Base-by-base conservation (phyloP, 2,888 invertebrate species). In the Alentia gelatinosa region DNA sequence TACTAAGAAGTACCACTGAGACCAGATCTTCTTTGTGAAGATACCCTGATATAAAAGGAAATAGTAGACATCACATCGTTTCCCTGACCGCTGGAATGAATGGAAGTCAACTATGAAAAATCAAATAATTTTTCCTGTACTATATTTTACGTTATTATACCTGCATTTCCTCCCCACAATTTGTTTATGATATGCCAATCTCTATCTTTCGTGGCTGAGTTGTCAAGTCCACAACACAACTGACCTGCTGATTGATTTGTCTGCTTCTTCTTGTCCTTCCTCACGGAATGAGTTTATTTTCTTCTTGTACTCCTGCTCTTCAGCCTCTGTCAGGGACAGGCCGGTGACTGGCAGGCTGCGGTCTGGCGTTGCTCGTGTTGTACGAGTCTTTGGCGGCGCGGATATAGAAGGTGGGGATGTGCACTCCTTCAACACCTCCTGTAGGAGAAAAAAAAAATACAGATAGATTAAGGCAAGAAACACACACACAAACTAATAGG, bases 381-480 rank as follows among this genome's bases (percentile, higher is more conserved):
- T n/a, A 86, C 30, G 19, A 0, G 86, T 1, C 50, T 86, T 9
- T 50, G 86, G 47, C 86, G 86, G 50, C 40, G 86, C 86, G 86
- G 86, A 47, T 86, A 86, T 86, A 4, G 86, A 42, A 86, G 86
- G 86, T 86, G 86, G 86, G 86, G 86, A 86, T 33, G 86, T 86
- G 50, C 86, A 86, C 50, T 86, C 86, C 26, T 30, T 47, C 47
- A 86, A 47, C 42, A 86, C 50, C 42, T 86, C 86, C 86, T 86
- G 79, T 79, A 74, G 37, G 15, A n/a, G n/a, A n/a, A n/a, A n/a
- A n/a, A n/a, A n/a, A n/a, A n/a, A n/a, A n/a, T n/a, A n/a, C n/a
- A n/a, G n/a, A n/a, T n/a, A n/a, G n/a, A n/a, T n/a, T n/a, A n/a
- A n/a, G n/a, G n/a, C n/a, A n/a, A n/a, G n/a, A n/a, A n/a, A n/a